Base-by-base conservation (phyloP, 2,113 vertebrate genomes). In the Thamnophis sirtalis region DNA sequence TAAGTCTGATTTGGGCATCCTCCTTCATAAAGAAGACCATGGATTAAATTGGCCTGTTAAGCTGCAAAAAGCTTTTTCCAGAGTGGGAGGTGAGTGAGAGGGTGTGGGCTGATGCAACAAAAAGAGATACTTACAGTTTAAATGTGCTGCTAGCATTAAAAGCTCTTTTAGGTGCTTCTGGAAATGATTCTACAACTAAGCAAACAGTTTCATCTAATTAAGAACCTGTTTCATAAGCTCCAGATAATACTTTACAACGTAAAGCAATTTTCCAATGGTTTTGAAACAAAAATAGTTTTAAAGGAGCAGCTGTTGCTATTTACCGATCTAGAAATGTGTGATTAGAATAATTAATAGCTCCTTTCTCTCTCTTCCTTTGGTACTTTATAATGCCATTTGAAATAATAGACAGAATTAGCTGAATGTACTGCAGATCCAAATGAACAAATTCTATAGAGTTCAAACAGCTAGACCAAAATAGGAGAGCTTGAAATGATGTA, bases 201-300 rank as follows among this genome's bases (percentile, higher is more conserved):
- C 89, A 94, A 96, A 95, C 92, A 1, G 0, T 94, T 96, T 95
- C 93, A 92, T 54, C 88, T 96, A 95, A 96, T 96, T 96, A 96
- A 95, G 93, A 95, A 89, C 86, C 87, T 93, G 92, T 94, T 95
- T 91, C 0, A 10, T 95, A 96, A 94, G 84, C 95, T 92, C 89
- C 91, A 91, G 94, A 95, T 94, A 92, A 94, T 93, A 63, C 90
- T 95, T 97, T 90, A 22, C 90, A 96, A 95, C 93, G 96, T 94
- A 94, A 96, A 95, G 94, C 95, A 90, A 94, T 96, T 96, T 93
- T 95, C 90, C 56, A 91, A 50, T 53, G 90, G 58, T 91, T 91
- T 87, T 87, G 73, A 89, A 95, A 96, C 89, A 91, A 89, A 93
- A 96, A 88, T 92, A 17, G 6, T 92, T 94, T 93, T 88, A 58